Evolutionary conservation across 2,797 vertebrate species (phyloP), one percentile per base, ranked within the genome.

Genomic region (Crenuchus spilurus): DNA sequence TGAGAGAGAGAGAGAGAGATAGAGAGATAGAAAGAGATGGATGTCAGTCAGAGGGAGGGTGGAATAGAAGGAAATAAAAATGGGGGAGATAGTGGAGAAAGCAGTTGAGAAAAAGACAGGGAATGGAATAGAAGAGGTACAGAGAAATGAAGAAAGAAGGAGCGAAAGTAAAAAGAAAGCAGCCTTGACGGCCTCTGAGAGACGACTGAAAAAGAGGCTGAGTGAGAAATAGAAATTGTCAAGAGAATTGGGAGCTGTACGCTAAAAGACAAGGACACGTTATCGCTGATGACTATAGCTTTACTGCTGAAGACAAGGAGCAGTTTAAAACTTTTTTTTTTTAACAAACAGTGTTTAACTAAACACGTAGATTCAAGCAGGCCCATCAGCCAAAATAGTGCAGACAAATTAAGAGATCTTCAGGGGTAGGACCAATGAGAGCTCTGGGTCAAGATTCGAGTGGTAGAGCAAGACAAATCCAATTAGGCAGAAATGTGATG

Each of bases 221-320:
- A 76, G 79, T 77, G 76, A 79, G 75, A 77, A 78, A 81, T 79
- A 79, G 79, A 81, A 75, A 79, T 74, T 20, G 62, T 66, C 76
- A 66, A 22, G 80, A 82, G 80, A 64, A 71, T 78, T 74, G 75
- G 71, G 57, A 72, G 66, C 28, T 18, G 39, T 13, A 57, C 14
- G 46, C 73, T 70, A 68, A 65, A 61, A 77, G 44, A 70, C 60
- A 39, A 39, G 51, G 66, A 76, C 42, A 44, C 16, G 24, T 48
- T 35, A 11, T 31, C 20, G 7, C 11, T 61, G 63, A 76, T 65
- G 44, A 62, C 13, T 65, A 16, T 26, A 42, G 24, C 26, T 18
- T 26, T n/a, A 22, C 67, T 64, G 28, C 26, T 4, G 2, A 39
- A 48, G 9, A 62, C 13, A 16, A 66, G 41, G 11, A 39, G 35